Conservation (phyloP, 2,797 vertebrate species). For the Sphaeramia orbicularis region DNA sequence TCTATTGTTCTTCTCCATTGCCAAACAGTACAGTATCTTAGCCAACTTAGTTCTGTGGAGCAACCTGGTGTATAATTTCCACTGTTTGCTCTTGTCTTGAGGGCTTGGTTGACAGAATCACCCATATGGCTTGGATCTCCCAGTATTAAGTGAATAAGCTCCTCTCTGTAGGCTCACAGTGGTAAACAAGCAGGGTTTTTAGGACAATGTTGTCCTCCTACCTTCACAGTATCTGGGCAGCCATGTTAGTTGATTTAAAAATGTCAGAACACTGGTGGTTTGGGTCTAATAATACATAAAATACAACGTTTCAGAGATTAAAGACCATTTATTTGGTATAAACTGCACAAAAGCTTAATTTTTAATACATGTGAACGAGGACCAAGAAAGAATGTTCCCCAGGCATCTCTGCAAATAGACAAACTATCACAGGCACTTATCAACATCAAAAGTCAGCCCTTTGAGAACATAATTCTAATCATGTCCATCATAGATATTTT, state of each 20-base stretch:
- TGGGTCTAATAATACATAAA: not conserved
- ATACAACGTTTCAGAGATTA: no score
- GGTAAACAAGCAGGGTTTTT: slow-evolving; percentile 30
- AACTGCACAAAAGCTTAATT: no score
- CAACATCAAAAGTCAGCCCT: no score
- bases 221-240: not conserved
- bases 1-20: no score
- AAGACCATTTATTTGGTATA: no score
- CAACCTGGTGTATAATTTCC: slow-evolving; percentile 13
- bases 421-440: no score
- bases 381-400: no score
- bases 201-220: slow-evolving; percentile 43
- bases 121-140: slow-evolving; percentile 21
- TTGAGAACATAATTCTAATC: no score
- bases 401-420: no score
- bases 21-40: not conserved
- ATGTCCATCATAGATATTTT: no score
- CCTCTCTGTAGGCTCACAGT: slow-evolving; percentile 37
- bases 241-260: slow-evolving; percentile 2
- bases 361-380: no score
- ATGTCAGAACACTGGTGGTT: not conserved
- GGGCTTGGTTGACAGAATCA: slow-evolving; percentile 16
- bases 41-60: slow-evolving; percentile 11
- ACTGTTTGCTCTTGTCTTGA: slow-evolving; percentile 46
- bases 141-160: slow-evolving; percentile 46